phyloP scores from a whole-genome alignment of 1,140 invertebrate species.

The Hylyphantes graminicola region DNA sequence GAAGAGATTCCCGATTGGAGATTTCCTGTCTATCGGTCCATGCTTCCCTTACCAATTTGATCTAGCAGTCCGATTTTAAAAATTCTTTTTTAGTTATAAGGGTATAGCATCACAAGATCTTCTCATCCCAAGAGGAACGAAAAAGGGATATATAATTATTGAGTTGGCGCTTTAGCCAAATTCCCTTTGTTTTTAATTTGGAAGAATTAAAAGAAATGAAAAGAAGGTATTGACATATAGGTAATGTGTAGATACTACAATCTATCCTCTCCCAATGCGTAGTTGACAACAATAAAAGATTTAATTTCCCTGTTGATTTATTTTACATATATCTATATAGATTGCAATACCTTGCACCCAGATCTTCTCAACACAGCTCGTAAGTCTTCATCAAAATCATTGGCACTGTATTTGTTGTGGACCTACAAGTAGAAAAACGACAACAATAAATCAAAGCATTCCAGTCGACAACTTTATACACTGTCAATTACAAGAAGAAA shows the following conservation, averaged over 20 bases:
- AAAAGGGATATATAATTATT: no score
- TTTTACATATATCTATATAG: neutral
- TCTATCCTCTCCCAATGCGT: no score
- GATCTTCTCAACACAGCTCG: conserved; percentile 91
- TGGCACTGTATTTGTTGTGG: conserved; percentile 98
- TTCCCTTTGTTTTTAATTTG: no score
- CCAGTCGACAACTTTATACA: conserved; percentile 23
- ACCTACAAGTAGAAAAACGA: conserved; percentile 73
- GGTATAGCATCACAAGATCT: no score
- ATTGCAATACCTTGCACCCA: conserved; percentile 85
- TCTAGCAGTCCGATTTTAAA: no score
- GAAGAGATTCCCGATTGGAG: no score
- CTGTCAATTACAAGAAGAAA: neutral
- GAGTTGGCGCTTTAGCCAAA: no score
- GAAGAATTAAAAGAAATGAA: no score
- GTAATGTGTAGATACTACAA: neutral
- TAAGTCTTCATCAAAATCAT: conserved; percentile 99
- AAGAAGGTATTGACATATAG: neutral
- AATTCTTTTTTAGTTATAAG: no score
- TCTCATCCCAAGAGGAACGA: no score
- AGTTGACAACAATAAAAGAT: neutral
- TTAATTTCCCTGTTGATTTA: neutral
- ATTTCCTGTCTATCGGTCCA: no score
- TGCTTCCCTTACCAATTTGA: no score
- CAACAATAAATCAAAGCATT: neutral